Percentiles rank a stretch among this genome's conserved stretches.
Conservation (phyloP, 2,113 vertebrate species). For the Nyctereutes procyonoides region DNA sequence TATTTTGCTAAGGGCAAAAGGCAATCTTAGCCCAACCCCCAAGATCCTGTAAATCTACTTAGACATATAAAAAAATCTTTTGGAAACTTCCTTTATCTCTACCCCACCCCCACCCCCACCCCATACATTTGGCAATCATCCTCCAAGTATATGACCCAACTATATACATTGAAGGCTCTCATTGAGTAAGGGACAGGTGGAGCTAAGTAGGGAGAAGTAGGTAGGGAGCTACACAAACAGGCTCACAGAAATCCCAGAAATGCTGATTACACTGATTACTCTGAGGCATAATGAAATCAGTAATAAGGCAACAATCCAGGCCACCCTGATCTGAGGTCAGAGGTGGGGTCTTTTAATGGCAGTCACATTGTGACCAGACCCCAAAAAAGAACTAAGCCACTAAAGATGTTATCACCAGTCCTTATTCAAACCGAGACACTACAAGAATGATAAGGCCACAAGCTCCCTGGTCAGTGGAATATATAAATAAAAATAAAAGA, state of each 20-base stretch:
- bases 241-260: neutral
- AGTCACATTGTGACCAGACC: too few species aligned
- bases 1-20: neutral
- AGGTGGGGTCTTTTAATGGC: too few species aligned
- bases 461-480: neutral
- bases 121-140: neutral
- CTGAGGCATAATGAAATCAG: neutral
- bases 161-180: neutral
- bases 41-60: neutral
- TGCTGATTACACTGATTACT: neutral
- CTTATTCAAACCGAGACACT: neutral
- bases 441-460: neutral
- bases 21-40: neutral
- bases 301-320: neutral
- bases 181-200: neutral
- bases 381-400: too few species aligned
- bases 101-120: neutral
- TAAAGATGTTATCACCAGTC: neutral
- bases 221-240: neutral
- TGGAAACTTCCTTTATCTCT: neutral
- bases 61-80: neutral
- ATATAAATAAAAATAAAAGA: neutral
- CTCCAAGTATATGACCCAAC: neutral
- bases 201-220: neutral
- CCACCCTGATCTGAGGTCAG: neutral